Evolutionary conservation across 2,113 vertebrate species (phyloP).

Genomic region (Speoplatyrhinus poulsoni): DNA sequence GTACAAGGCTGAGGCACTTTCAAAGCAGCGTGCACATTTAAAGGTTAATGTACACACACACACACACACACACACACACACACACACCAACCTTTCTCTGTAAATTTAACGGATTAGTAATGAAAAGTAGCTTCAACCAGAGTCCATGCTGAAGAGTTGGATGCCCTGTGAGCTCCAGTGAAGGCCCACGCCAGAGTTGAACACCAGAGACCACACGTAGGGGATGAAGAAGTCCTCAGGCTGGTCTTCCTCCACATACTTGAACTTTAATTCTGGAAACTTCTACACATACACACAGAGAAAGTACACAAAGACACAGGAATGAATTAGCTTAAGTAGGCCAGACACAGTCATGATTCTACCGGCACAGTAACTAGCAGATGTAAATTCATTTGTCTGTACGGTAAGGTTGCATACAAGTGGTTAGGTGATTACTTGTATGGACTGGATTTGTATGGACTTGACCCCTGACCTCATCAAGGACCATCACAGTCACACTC

Average conservation of each 20-base stretch:
- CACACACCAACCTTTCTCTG: constrained; percentile 24
- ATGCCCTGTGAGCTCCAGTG: constrained; percentile 91
- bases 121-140: constrained; percentile 76
- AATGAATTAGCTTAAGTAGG: neutral
- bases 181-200: constrained; percentile 89
- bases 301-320: constrained; percentile 4
- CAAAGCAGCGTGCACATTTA: constrained; percentile 64
- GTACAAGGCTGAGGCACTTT: constrained; percentile 74
- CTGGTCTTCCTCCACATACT: constrained; percentile 97
- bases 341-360: constrained; percentile 23
- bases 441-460: neutral
- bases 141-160: constrained; percentile 96
- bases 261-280: constrained; percentile 97
- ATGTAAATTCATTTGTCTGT: constrained; percentile 55
- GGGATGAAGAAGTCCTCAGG: constrained; percentile 98
- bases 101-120: constrained; percentile 24
- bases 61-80: constrained; percentile 20
- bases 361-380: constrained; percentile 27
- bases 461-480: constrained; percentile 37
- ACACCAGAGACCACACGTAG: constrained; percentile 96
- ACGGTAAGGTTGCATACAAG: constrained; percentile 50
- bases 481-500: neutral
- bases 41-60: constrained; percentile 42
- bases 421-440: constrained; percentile 15
- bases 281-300: constrained; percentile 76